Evolutionary conservation across 37 sponge, comb jelly and placozoan species (phyloP), one percentile per base, ranked within the genome.

Genomic region (Spongia lamella): DNA sequence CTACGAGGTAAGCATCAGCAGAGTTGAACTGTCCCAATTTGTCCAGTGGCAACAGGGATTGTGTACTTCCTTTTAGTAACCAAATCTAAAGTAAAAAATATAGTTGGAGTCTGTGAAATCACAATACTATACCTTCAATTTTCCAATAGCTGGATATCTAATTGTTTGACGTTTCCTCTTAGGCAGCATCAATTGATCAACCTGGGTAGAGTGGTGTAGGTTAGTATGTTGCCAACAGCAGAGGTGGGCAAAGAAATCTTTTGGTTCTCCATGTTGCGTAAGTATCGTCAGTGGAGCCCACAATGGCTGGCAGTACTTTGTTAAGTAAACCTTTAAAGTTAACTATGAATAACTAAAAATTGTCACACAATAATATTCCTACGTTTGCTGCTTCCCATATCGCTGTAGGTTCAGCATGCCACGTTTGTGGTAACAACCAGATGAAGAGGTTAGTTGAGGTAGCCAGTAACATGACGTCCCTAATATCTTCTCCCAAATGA

Each of bases 231-330:
- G 75, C 88, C 88, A 88, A 9, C 72, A 49, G 0, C 79, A 55
- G 55, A 88, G 82, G 36, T 63, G 74, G 47, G 31, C 31, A 14
- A 24, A 24, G 38, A 88, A 82, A 13, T 65, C 65, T 19, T 50
- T 36, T 0, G 73, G 54, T 61, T 88, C 88, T 0, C 73, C 82
- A 25, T 78, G 38, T 55, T 88, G 72, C 22, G 79, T 88, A 52
- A 76, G 59, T 34, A 88, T 66, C 40, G 73, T 58, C 35, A 88
- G 52, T 0, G 88, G 71, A 19, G 79, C 72, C 83, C 79, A 78
- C 51, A 57, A 53, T 24, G 88, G 83, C 38, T 78, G 72, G 3
- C 51, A 56, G 16, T 60, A 31, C 47, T 77, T 43, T 0, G 55
- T 17, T 11, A 87, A 14, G 36, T 71, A 82, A 3, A 53, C 54